phyloP scores from a whole-genome alignment of 2,888 invertebrate genomes.

The Priocnemis perturbator region DNA sequence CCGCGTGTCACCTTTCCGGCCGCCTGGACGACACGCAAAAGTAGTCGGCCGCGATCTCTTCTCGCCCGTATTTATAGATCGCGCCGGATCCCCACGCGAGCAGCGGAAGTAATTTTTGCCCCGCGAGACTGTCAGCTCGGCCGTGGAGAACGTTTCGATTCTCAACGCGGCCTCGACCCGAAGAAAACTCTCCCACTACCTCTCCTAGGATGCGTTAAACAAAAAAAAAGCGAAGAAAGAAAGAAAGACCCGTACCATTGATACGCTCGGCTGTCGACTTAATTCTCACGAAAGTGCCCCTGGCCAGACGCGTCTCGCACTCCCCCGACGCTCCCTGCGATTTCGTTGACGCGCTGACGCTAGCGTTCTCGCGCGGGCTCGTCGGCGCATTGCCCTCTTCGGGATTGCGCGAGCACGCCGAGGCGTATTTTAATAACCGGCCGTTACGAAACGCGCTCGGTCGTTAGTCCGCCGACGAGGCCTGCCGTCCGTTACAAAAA shows the following conservation, averaged over 20 bases:
- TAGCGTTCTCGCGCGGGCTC: slow-evolving; percentile 10
- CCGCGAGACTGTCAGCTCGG: slow-evolving; percentile 6
- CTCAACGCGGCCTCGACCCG: not conserved
- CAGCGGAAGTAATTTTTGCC: slow-evolving; percentile 19
- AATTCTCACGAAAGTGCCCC: too few relatives aligned
- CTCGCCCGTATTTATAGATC: slow-evolving; percentile 1
- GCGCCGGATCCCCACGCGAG: too few relatives aligned
- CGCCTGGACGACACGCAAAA: not conserved
- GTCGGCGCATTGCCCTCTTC: slow-evolving; percentile 37
- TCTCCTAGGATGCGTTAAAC: too few relatives aligned
- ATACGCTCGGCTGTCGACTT: too few relatives aligned
- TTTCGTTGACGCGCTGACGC: slow-evolving; percentile 26
- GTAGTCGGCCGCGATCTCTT: not conserved
- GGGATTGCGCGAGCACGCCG: not conserved
- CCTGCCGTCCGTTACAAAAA: too few relatives aligned
- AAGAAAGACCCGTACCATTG: too few relatives aligned
- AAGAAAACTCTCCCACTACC: too few relatives aligned
- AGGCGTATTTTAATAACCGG: slow-evolving; percentile 11
- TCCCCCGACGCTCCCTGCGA: slow-evolving; percentile 8
- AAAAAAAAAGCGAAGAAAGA: too few relatives aligned
- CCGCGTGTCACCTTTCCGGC: not conserved
- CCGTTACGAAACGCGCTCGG: slow-evolving; percentile 40
- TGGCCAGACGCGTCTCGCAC: too few relatives aligned
- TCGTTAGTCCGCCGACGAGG: too few relatives aligned
- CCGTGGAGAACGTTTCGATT: too few relatives aligned